Conservation (phyloP, 2,113 vertebrate species). For the Saccopteryx leptura region DNA sequence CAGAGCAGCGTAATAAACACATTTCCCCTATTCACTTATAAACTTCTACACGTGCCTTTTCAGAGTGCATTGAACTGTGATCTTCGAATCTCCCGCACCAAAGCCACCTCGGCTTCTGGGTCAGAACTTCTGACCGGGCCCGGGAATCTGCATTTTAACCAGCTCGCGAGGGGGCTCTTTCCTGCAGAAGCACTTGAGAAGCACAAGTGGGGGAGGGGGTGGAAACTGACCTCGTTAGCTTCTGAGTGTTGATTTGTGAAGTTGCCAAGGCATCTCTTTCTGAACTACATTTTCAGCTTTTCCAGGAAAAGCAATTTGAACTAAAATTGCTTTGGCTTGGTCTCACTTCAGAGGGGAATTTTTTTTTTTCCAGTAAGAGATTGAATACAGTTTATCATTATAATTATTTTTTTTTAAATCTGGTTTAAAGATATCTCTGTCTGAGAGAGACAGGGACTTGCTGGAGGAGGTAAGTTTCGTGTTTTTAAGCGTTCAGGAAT, state of each 20-base stretch:
- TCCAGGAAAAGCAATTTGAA: slow-evolving; percentile 81
- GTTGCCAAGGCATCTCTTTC: slow-evolving; percentile 69
- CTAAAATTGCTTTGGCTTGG: slow-evolving; percentile 75
- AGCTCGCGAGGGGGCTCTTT: not conserved
- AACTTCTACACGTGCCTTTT: not conserved
- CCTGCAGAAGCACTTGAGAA: not conserved
- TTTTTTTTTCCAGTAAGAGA: slow-evolving; percentile 78
- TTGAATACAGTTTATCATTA: slow-evolving; percentile 43
- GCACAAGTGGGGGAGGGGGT: not conserved
- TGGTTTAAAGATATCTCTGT: slow-evolving; percentile 58
- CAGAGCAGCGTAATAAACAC: not conserved
- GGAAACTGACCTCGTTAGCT: not conserved
- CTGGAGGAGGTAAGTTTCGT: not conserved
- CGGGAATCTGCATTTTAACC: not conserved
- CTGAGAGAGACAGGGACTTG: not conserved
- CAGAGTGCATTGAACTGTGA: not conserved
- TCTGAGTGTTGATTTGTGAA: slow-evolving; percentile 63
- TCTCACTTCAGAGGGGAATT: slow-evolving; percentile 70
- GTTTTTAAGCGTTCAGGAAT: slow-evolving; percentile 52
- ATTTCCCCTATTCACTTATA: not conserved
- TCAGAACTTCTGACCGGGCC: too few species aligned
- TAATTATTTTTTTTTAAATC: slow-evolving; percentile 27
- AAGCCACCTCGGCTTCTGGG: not conserved
- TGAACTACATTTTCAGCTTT: slow-evolving; percentile 74
- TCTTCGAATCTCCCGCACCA: not conserved